Conservation (phyloP, 2,113 vertebrate species). For the Oryzias javanicus region DNA sequence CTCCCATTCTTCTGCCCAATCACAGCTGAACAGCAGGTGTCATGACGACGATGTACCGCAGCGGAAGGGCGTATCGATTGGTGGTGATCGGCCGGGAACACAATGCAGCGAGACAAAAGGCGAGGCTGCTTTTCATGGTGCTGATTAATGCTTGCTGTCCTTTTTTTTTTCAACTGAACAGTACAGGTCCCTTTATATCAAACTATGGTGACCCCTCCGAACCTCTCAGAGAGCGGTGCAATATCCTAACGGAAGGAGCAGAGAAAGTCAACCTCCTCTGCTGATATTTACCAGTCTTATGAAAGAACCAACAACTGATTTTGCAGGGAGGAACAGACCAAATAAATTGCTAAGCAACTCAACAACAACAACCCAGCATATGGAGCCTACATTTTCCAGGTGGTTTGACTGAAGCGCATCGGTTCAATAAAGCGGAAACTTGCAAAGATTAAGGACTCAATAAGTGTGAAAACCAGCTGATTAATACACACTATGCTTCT, state of each 20-base stretch:
- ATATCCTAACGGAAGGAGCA: not conserved
- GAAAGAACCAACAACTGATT: no score
- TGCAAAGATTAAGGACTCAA: no score
- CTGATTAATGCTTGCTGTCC: not conserved
- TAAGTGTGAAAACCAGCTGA: no score
- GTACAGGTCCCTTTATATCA: not conserved
- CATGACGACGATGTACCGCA: not conserved
- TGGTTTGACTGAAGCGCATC: no score
- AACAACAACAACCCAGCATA: not conserved
- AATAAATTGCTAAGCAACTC: not conserved
- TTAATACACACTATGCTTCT: no score
- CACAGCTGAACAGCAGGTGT: not conserved
- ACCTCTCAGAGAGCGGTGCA: not conserved
- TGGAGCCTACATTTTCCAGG: not conserved
- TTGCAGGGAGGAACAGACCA: not conserved
- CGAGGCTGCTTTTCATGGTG: not conserved
- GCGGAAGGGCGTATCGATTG: conserved; percentile 2
- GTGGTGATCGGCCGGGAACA: not conserved
- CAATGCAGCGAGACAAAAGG: not conserved
- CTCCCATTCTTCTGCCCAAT: not conserved
- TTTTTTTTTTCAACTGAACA: no score
- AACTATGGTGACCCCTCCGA: no score
- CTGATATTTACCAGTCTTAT: not conserved
- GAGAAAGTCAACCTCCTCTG: not conserved
- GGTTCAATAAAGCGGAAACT: no score